Base-by-base conservation (phyloP, 2,888 invertebrate genomes). In the Athetis lepigone region DNA sequence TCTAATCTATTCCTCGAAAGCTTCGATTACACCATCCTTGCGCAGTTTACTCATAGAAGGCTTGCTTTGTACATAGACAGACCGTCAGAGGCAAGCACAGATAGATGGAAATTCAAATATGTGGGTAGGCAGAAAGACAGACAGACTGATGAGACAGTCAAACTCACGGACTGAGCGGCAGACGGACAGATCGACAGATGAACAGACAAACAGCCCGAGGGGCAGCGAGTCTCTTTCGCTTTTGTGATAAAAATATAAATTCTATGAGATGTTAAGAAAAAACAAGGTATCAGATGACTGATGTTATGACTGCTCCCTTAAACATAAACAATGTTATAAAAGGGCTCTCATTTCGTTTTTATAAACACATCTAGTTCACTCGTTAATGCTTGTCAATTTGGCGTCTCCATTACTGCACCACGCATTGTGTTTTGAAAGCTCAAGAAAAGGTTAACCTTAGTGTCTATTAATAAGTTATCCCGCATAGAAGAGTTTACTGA, bases 301-400 rank as follows among this genome's bases (percentile, higher is more conserved):
- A 23, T 18, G 4, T 11, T 16, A 19, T 4, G 1, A 4, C 25
- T n/a, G 11, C n/a, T 9, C 9, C 16, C 9, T 23, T 2, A 16
- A 2, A 4, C 8, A 13, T 40, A 18, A 5, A 43, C 6, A 27
- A 18, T 8, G 6, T 19, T 29, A 39, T 23, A 19, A 16, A 25
- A 33, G 18, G 25, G 6, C 4, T 25, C 18, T 7, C 9, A 43
- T 5, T 25, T 7, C 2, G 3, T 42, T 43, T 27, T 42, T 27
- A 1, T 29, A 11, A 45, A 37, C 9, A 21, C 25, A n/a, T n/a
- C 6, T 45, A 1, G 3, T 3, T 21, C 5, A 16, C 18, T 37
- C 27, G 11, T 58, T 45, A 45, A 7, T 2, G 19, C 19, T n/a
- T 33, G 13, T 42, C 49, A 16, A 13, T 18, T 57, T 11, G 40